Conservation (phyloP, 1,140 invertebrate genomes). For the Ceratoteleas bidentatus region DNA sequence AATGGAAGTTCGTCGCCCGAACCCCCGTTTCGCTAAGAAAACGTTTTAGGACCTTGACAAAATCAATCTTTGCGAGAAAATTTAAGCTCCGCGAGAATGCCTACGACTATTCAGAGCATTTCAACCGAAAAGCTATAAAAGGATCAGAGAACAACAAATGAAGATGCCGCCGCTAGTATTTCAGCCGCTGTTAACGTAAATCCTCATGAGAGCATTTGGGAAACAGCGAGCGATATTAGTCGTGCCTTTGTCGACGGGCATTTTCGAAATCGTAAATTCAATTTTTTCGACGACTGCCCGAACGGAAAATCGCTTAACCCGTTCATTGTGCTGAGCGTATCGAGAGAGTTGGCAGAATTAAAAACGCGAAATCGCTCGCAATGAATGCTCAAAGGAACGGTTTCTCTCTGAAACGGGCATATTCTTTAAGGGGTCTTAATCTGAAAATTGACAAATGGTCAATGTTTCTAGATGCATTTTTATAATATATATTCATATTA, state of each 20-base stretch:
- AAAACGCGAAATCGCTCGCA: too few relatives aligned
- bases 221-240: constrained; percentile 39
- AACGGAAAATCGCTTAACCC: constrained; percentile 7
- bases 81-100: constrained; percentile 41
- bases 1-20: too few relatives aligned
- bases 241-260: constrained; percentile 18
- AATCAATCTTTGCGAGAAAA: constrained; percentile 40
- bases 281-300: constrained; percentile 14
- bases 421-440: too few relatives aligned
- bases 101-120: constrained; percentile 45
- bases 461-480: too few relatives aligned
- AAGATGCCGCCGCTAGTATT: constrained; percentile 48
- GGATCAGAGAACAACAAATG: constrained; percentile 60
- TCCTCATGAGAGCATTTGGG: constrained; percentile 44
- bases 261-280: constrained; percentile 31
- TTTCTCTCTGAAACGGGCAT: too few relatives aligned
- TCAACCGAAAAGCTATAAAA: constrained; percentile 60
- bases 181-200: constrained; percentile 53
- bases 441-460: too few relatives aligned
- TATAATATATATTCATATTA: too few relatives aligned
- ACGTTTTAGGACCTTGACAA: constrained; percentile 10
- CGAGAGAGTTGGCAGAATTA: too few relatives aligned
- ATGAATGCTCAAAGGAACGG: too few relatives aligned
- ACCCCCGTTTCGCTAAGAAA: constrained; percentile 3
- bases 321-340: constrained; percentile 19